These are phyloP conservation scores for Gobio gobio DNA, from an alignment of 2,113 vertebrate genomes.

Conservation along the genomic window DNA sequence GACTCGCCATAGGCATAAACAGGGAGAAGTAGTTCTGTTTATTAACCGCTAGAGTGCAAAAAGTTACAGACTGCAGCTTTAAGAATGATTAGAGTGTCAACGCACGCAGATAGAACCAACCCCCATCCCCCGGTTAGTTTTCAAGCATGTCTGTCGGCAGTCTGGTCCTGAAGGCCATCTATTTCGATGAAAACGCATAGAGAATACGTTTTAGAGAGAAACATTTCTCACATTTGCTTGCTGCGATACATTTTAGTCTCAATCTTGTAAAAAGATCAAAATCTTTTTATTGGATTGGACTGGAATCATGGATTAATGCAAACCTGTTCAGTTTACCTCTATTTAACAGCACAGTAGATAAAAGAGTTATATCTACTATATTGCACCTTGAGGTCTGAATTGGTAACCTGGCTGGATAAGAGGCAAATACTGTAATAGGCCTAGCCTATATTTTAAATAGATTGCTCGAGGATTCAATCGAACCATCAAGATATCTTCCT, in stretches of 20 bases:
- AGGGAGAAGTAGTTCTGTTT: no score
- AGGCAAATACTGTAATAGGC: background rate
- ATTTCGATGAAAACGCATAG: background rate
- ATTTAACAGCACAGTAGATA: background rate
- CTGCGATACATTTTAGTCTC: background rate
- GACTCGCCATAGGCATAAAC: no score
- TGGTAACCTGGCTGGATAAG: background rate
- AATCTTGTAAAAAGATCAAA: background rate
- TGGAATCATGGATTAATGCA: background rate
- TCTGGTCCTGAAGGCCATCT: background rate
- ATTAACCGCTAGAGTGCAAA: no score
- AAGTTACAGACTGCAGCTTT: no score
- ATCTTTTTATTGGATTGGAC: background rate
- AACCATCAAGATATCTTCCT: background rate
- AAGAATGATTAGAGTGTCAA: background rate
- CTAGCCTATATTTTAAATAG: background rate
- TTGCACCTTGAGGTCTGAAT: constrained; percentile 15
- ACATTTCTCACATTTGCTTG: background rate
- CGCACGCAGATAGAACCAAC: background rate
- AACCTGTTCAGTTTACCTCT: background rate
- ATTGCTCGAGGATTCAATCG: background rate
- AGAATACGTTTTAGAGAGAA: background rate
- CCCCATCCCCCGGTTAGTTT: background rate
- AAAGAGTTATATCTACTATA: constrained; percentile 14
- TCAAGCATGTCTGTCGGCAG: background rate